Conservation (phyloP, 2,797 vertebrate genomes). For the Lepus oiostolus region DNA sequence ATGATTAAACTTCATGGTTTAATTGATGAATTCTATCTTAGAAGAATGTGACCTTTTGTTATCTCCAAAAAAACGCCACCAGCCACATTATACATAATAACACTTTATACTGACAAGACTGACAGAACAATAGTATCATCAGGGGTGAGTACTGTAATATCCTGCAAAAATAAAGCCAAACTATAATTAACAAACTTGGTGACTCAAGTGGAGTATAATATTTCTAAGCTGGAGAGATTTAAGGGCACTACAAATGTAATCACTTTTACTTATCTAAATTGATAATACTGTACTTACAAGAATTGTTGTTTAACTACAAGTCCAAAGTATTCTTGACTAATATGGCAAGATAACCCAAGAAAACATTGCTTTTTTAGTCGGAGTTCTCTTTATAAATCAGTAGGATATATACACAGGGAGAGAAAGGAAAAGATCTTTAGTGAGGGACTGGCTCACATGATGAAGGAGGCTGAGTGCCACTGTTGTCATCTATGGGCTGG, state of each 20-base stretch:
- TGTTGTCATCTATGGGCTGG: background rate
- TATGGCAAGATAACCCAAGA: slow-evolving; percentile 26
- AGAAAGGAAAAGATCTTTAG: background rate
- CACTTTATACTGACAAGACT: slow-evolving; percentile 39
- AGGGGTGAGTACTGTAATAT: slow-evolving; percentile 14
- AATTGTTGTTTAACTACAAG: slow-evolving; percentile 49
- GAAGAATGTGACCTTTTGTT: slow-evolving; percentile 30
- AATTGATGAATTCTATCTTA: slow-evolving; percentile 43
- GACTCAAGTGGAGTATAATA: slow-evolving; percentile 49
- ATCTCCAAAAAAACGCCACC: slow-evolving; percentile 37
- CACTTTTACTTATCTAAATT: slow-evolving; percentile 56
- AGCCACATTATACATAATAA: background rate
- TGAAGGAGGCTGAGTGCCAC: background rate
- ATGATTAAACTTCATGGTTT: background rate
- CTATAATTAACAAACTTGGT: slow-evolving; percentile 60
- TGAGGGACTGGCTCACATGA: background rate
- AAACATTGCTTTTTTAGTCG: slow-evolving; percentile 34
- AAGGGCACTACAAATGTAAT: slow-evolving; percentile 67
- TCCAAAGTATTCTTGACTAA: slow-evolving; percentile 31
- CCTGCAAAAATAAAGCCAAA: slow-evolving; percentile 63
- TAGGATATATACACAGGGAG: background rate
- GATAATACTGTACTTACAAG: slow-evolving; percentile 19
- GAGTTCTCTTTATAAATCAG: background rate
- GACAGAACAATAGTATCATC: slow-evolving; percentile 74
- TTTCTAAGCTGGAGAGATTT: slow-evolving; percentile 62